A percentile compares a stretch with the other conserved stretches of the same genome.
Evolutionary conservation across 2,888 invertebrate genomes (phyloP).

Genomic region (Automeris io): DNA sequence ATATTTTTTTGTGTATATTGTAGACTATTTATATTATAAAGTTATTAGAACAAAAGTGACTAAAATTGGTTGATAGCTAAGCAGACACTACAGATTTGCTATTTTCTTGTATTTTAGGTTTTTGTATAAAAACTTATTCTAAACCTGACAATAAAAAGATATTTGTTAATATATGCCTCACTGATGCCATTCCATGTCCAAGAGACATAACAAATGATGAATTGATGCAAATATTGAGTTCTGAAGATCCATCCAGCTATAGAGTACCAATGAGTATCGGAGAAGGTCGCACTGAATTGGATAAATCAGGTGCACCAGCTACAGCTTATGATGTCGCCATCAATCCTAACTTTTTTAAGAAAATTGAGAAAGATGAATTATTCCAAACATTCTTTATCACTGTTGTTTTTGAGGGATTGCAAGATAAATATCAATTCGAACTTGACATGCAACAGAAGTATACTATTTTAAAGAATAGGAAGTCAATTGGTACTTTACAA

Average conservation of each 20-base stretch:
- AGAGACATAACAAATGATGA: conserved; percentile 84
- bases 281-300: conserved; percentile 84
- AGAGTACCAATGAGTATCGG: conserved; percentile 95
- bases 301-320: conserved; percentile 85
- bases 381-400: conserved; percentile 89
- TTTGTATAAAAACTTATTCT: conserved; percentile 86
- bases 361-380: conserved; percentile 81
- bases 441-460: conserved; percentile 81
- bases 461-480: conserved; percentile 83
- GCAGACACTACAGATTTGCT: too few relatives aligned
- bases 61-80: too few relatives aligned
- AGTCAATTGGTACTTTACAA: conserved; percentile 84
- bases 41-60: too few relatives aligned
- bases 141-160: conserved; percentile 82
- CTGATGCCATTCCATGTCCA: conserved; percentile 85
- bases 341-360: conserved; percentile 85
- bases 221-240: conserved; percentile 81
- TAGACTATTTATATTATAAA: too few relatives aligned
- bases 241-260: conserved; percentile 83
- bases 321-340: conserved; percentile 91
- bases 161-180: conserved; percentile 91
- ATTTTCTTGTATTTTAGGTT: conserved; percentile 69
- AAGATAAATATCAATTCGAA: conserved; percentile 86
- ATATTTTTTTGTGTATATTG: too few relatives aligned
- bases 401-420: conserved; percentile 84